Conservation (phyloP, 2,888 invertebrate genomes). For the Euspilapteryx auroguttella region DNA sequence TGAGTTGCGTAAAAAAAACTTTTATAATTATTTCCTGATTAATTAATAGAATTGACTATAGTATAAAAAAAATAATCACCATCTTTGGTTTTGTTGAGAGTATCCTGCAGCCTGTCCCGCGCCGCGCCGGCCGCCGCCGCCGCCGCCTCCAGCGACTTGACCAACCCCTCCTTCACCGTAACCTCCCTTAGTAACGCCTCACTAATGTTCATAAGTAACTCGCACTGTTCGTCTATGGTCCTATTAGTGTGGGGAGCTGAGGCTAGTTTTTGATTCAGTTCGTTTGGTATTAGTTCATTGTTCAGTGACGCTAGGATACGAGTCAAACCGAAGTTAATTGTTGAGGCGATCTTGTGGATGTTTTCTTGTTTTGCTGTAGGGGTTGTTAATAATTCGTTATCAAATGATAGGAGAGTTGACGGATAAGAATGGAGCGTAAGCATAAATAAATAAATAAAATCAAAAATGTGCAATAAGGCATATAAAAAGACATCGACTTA, state of each 20-base stretch:
- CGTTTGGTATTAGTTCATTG: conserved; percentile 11
- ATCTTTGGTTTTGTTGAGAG: too few relatives aligned
- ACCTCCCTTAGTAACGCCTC: conserved; percentile 16
- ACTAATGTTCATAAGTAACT: conserved; percentile 15
- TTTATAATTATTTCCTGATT: too few relatives aligned
- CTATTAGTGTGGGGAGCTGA: conserved; percentile 1
- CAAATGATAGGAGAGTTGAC: too few relatives aligned
- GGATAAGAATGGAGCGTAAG: too few relatives aligned
- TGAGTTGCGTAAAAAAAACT: too few relatives aligned
- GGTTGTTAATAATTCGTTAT: not conserved
- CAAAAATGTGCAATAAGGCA: too few relatives aligned
- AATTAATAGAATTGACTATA: too few relatives aligned
- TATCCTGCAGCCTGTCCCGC: too few relatives aligned
- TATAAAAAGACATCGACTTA: too few relatives aligned
- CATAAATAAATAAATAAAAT: too few relatives aligned
- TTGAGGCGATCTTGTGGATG: conserved; percentile 10
- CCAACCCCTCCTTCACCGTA: conserved; percentile 13
- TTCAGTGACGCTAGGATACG: conserved; percentile 14
- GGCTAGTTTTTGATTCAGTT: conserved; percentile 13
- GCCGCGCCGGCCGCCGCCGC: too few relatives aligned
- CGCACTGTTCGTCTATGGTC: conserved; percentile 12
- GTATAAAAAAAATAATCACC: too few relatives aligned
- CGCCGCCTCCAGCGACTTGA: conserved; percentile 15
- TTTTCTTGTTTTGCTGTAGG: conserved; percentile 15
- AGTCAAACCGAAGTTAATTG: conserved; percentile 14